Conservation (phyloP, 2,797 vertebrate species). For the Limosa lapponica region DNA sequence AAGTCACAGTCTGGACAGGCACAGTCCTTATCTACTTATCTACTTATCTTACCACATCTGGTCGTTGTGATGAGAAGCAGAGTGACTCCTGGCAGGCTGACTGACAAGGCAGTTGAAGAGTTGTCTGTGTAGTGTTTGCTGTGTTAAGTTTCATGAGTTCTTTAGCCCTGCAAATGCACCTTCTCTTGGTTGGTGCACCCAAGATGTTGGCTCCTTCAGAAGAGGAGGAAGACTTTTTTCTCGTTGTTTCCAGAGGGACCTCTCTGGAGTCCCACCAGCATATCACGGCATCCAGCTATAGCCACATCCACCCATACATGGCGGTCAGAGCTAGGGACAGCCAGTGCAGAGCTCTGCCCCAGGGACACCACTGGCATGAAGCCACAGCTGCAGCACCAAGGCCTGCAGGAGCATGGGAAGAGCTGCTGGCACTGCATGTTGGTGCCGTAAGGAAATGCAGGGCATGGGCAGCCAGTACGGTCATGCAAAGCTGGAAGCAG, state of each 20-base stretch:
- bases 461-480: neutral
- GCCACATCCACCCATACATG: neutral
- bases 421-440: neutral
- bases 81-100: neutral
- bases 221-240: neutral
- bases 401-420: neutral
- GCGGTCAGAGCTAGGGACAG: neutral
- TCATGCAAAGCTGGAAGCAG: neutral
- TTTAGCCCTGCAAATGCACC: neutral
- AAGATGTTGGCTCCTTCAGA: accelerated
- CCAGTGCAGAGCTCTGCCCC: neutral
- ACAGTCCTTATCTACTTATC: neutral
- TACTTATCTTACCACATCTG: neutral
- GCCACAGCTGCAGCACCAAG: neutral
- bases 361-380: neutral
- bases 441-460: neutral
- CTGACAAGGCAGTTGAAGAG: neutral
- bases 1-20: neutral
- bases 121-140: neutral
- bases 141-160: neutral
- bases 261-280: neutral
- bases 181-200: neutral
- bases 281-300: neutral
- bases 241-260: neutral
- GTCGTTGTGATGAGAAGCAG: neutral